Conservation (phyloP, 2,797 vertebrate genomes). For the Alosa sapidissima region DNA sequence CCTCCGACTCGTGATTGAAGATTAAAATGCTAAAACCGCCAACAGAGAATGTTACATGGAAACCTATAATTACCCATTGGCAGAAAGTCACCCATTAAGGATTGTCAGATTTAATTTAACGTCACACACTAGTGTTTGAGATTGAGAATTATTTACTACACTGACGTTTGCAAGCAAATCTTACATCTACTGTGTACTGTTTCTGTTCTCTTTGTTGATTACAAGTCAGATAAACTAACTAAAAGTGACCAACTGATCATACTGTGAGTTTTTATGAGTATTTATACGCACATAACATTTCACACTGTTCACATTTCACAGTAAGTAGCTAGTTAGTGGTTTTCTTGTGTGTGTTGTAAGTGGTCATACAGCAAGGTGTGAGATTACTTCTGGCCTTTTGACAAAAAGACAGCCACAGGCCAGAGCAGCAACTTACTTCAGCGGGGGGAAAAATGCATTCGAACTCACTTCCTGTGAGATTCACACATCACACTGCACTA, state of each 20-base stretch:
- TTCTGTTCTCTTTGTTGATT: not conserved
- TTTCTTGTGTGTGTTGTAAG: not conserved
- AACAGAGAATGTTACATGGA: not conserved
- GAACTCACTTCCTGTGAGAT: constrained; percentile 76
- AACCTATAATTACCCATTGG: not conserved
- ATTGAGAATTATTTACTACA: not conserved
- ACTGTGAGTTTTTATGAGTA: too few species aligned
- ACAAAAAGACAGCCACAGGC: constrained; percentile 50
- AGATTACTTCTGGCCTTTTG: constrained; percentile 38
- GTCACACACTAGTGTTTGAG: not conserved
- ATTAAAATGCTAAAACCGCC: not conserved
- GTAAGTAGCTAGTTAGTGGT: too few species aligned
- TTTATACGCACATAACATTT: too few species aligned
- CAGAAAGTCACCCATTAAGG: not conserved
- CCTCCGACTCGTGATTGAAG: constrained; percentile 10
- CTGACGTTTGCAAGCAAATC: not conserved
- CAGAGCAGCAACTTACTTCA: constrained; percentile 61
- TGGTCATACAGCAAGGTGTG: not conserved
- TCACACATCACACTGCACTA: constrained; percentile 53
- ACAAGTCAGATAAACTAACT: not conserved
- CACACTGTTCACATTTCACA: too few species aligned
- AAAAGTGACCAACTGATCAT: too few species aligned
- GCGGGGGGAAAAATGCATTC: constrained; percentile 63
- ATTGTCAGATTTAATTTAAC: not conserved
- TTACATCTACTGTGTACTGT: too few species aligned